A percentile compares a stretch with the other conserved stretches of the same genome.
phyloP scores from a whole-genome alignment of 2,797 vertebrate species.

The Phoebastria nigripes region DNA sequence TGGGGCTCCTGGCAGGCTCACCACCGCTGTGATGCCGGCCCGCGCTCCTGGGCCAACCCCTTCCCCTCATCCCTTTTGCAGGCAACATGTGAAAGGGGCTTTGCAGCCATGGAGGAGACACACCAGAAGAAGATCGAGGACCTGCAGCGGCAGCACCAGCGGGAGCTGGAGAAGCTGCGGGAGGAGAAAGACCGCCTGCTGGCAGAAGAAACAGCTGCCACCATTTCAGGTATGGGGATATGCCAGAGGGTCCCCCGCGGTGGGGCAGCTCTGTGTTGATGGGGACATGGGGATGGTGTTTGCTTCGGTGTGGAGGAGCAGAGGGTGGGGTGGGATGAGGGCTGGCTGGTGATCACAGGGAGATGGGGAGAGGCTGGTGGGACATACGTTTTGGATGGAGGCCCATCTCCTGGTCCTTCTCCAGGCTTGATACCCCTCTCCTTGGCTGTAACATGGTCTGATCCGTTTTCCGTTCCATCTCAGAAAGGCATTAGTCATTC shows the following conservation, averaged over 20 bases:
- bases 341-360: background rate
- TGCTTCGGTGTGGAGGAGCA: background rate
- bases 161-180: slow-evolving; percentile 92
- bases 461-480: background rate
- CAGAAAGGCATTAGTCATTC: background rate
- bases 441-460: background rate
- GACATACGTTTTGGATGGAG: background rate
- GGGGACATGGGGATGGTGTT: accelerated
- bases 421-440: background rate
- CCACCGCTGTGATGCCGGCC: accelerated
- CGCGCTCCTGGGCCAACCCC: background rate
- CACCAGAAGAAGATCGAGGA: slow-evolving; percentile 96
- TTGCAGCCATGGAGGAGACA: slow-evolving; percentile 96
- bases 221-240: slow-evolving; percentile 87
- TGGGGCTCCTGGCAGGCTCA: background rate
- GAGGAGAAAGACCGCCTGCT: slow-evolving; percentile 93
- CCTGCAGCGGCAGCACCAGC: slow-evolving; percentile 93
- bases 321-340: background rate
- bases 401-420: background rate
- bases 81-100: slow-evolving; percentile 97
- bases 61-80: slow-evolving; percentile 53
- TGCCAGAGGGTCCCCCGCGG: accelerated
- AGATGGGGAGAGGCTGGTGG: background rate
- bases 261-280: background rate
- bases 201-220: slow-evolving; percentile 95